A percentile compares a stretch with the other conserved stretches of the same genome.
Conservation (phyloP, 2,797 vertebrate species). For the Microcaecilia unicolor region DNA sequence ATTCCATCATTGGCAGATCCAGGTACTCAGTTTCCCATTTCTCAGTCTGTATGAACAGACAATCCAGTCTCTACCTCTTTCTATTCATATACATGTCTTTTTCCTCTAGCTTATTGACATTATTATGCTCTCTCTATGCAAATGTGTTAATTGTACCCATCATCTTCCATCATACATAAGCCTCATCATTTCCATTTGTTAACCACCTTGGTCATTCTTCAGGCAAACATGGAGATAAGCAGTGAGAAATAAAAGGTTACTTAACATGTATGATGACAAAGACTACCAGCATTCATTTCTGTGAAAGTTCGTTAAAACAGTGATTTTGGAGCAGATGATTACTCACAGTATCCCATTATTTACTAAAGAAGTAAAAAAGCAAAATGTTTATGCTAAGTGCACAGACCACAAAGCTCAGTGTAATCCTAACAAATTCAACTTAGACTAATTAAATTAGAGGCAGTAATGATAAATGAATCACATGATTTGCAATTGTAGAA, state of each 20-base stretch:
- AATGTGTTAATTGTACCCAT: not conserved
- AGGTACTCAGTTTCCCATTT: no score
- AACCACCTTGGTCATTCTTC: conserved; percentile 15
- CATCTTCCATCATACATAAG: not conserved
- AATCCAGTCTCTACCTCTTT: no score
- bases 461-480: conserved; percentile 37
- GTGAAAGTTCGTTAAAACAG: conserved; percentile 14
- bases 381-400: conserved; percentile 5
- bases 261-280: conserved; percentile 19
- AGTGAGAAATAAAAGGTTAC: not conserved
- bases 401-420: conserved; percentile 25
- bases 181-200: not conserved
- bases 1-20: no score
- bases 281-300: conserved; percentile 1
- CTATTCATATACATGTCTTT: no score
- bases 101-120: no score
- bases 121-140: no score
- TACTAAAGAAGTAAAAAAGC: conserved; percentile 6
- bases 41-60: no score
- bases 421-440: conserved; percentile 30
- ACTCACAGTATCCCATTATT: conserved; percentile 11
- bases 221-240: conserved; percentile 24
- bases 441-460: conserved; percentile 28
- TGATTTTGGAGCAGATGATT: conserved; percentile 15
- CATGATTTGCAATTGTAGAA: conserved; percentile 25